Base-by-base conservation (phyloP, 1,140 invertebrate genomes). In the Hypsibius dujardini region DNA sequence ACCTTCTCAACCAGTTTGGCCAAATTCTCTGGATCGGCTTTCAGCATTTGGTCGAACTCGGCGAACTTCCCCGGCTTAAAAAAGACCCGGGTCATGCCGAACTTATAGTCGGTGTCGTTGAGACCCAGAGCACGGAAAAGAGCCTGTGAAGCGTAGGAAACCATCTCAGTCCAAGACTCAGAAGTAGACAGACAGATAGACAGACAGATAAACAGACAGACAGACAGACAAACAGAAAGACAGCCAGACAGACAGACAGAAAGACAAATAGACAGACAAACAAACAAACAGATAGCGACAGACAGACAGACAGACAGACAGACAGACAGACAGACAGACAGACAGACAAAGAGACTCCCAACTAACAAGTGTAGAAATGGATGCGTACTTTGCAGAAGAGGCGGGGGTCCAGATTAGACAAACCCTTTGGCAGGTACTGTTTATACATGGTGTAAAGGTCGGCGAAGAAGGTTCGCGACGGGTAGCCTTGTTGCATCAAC, bases 11-110 rank as follows among this genome's bases (percentile, higher is more conserved):
- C 87, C 72, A 97, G 86, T 45, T 84, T 82, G 70, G 86, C 84
- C 73, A 97, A 79, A 79, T 91, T 92, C 74, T 94, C 90, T 0
- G 92, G 90, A 81, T 97, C 94, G 1, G 90, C 92, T 75, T 87
- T 87, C 89, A 97, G 92, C 70, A 98, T 90, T 74, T 90, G 87
- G 81, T 98, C 94, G 82, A 98, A 98, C 80, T 98, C 93, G 1
- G 91, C 89, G 82, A 96, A 97, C 79, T 97, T 97, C 59, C 94
- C 95, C 1, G 94, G 92, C 42, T 92, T 85, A 84, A 98, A 98
- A 81, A 98, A 98, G 3, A 98, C 91, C 77, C 92, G 90, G 0
- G 93, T 95, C 73, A 95, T 83, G 46, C 95, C 95, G 82, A 98
- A 98, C 78, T 92, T 91, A 80, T 92, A 98, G 79, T 98, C 95